These are phyloP conservation scores for Karalla daura DNA, from an alignment of 2,797 vertebrate genomes.

Conservation along the genomic window DNA sequence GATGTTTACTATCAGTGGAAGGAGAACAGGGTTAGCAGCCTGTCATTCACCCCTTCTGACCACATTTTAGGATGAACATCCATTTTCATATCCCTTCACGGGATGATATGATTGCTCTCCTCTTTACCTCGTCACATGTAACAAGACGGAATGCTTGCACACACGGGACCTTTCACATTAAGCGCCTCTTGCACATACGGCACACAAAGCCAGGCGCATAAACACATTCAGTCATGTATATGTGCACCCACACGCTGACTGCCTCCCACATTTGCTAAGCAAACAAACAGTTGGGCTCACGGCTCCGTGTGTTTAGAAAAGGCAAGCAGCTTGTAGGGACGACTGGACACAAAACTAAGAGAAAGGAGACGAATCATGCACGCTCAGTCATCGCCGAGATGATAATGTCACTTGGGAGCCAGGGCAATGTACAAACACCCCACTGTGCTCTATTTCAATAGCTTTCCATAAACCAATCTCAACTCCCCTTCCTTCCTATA, in stretches of 20 bases:
- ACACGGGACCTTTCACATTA: slow-evolving; percentile 16
- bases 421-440: slow-evolving; percentile 47
- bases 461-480: slow-evolving; percentile 67
- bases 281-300: slow-evolving; percentile 49
- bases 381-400: slow-evolving; percentile 52
- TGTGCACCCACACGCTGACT: slow-evolving; percentile 17
- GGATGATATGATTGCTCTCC: background rate
- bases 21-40: background rate
- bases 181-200: background rate
- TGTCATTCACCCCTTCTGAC: slow-evolving; percentile 7
- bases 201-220: background rate
- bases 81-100: background rate
- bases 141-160: background rate
- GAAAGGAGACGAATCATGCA: slow-evolving; percentile 34
- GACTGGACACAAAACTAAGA: slow-evolving; percentile 35
- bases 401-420: slow-evolving; percentile 58
- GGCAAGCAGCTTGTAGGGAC: slow-evolving; percentile 53
- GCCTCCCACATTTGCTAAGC: slow-evolving; percentile 38
- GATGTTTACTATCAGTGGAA: slow-evolving; percentile 10
- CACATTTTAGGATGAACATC: background rate
- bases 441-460: slow-evolving; percentile 62
- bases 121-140: background rate
- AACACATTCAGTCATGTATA: slow-evolving; percentile 26
- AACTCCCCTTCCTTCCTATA: slow-evolving; percentile 45
- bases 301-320: slow-evolving; percentile 52